Evolutionary conservation across 2,113 vertebrate species (phyloP).

Genomic region (Sphyrna mokarran): DNA sequence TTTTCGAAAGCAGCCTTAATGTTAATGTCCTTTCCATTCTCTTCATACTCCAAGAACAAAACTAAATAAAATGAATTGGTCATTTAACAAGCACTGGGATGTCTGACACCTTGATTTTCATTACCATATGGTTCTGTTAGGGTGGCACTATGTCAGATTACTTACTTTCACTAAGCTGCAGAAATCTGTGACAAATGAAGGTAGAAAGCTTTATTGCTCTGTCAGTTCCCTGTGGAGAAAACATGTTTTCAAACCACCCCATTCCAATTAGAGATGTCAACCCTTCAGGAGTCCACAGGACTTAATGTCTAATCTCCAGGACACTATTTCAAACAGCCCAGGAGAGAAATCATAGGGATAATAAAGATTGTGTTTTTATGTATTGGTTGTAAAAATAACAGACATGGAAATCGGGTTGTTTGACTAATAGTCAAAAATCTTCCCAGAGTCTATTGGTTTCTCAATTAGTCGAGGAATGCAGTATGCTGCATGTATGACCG

Average conservation of each 20-base stretch:
- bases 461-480: background rate
- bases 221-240: background rate
- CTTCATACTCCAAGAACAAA: background rate
- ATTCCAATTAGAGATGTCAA: conserved; percentile 15
- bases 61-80: background rate
- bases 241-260: conserved; percentile 2
- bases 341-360: background rate
- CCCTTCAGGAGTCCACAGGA: background rate
- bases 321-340: background rate
- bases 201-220: background rate
- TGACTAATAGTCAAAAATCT: background rate
- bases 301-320: conserved; percentile 18
- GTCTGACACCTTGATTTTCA: background rate
- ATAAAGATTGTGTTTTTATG: background rate
- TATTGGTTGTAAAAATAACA: background rate
- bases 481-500: background rate
- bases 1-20: background rate
- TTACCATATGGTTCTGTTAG: background rate
- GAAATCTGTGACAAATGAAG: background rate
- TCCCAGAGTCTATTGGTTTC: background rate
- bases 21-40: background rate
- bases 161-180: background rate
- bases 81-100: background rate
- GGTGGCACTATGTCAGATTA: background rate
- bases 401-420: background rate